Evolutionary conservation across 2,797 vertebrate species (phyloP).

Genomic region (Brachyrhaphis roseni): DNA sequence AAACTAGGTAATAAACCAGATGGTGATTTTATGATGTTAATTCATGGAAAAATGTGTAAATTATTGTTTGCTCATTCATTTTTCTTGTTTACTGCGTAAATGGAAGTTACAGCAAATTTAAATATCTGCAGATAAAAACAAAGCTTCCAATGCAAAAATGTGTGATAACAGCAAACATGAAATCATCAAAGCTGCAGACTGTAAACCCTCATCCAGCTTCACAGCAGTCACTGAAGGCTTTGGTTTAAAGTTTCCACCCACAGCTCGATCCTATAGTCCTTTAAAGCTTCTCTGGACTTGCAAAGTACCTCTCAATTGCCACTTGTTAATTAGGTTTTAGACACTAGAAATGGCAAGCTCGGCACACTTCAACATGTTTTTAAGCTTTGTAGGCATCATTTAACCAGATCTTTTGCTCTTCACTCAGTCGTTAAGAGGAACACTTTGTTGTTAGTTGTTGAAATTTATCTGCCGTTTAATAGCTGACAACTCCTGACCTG

Average conservation of each 20-base stretch:
- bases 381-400: conserved; percentile 9
- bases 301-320: neutral
- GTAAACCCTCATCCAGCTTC: neutral
- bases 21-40: conserved; percentile 16
- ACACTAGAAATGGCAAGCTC: neutral
- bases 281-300: conserved; percentile 3
- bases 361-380: neutral
- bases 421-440: conserved; percentile 1
- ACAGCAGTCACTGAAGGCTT: neutral
- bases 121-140: conserved; percentile 25
- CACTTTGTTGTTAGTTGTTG: neutral
- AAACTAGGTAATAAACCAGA: conserved; percentile 20
- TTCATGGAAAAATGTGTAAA: conserved; percentile 10
- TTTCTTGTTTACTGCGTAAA: conserved; percentile 23
- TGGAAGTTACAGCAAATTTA: conserved; percentile 20
- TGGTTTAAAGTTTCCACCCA: conserved; percentile 7
- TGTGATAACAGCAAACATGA: conserved; percentile 36
- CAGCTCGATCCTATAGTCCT: neutral
- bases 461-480: neutral
- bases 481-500: neutral
- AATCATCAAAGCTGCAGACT: conserved; percentile 3
- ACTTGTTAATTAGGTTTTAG: conserved; percentile 8
- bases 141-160: conserved; percentile 7
- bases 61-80: conserved; percentile 6
- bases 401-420: conserved; percentile 2